A percentile compares a stretch with the other conserved stretches of the same genome.
Evolutionary conservation across 2,888 invertebrate genomes (phyloP).

Genomic region (Nomada fabriciana): DNA sequence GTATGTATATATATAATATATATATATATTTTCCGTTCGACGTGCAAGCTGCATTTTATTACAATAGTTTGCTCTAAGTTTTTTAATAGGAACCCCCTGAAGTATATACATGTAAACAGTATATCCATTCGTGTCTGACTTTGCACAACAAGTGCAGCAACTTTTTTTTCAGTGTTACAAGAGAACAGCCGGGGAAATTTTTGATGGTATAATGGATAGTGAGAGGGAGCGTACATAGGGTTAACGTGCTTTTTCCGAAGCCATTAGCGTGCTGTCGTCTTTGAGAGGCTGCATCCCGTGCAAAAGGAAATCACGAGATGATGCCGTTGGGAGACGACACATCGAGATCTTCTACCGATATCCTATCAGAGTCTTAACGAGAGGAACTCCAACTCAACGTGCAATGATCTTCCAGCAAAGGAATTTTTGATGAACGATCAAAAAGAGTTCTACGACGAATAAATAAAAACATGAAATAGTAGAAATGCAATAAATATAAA

Average conservation of each 20-base stretch:
- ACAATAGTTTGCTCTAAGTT: constrained; percentile 70
- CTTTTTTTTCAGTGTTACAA: constrained; percentile 8
- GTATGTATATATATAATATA: neutral
- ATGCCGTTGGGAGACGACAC: neutral
- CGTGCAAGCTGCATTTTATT: constrained; percentile 68
- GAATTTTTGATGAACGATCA: constrained; percentile 5
- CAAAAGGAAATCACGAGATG: constrained; percentile 10
- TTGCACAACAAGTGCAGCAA: constrained; percentile 29
- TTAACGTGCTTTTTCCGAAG: constrained; percentile 27
- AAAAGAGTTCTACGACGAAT: constrained; percentile 1
- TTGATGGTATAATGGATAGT: neutral
- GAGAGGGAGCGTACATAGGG: neutral
- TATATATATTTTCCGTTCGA: constrained; percentile 42
- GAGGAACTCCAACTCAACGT: constrained; percentile 20
- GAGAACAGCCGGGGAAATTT: constrained; percentile 43
- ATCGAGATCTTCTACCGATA: constrained; percentile 23
- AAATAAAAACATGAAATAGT: constrained; percentile 19
- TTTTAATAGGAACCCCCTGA: constrained; percentile 66
- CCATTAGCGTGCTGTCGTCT: constrained; percentile 5
- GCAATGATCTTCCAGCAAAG: constrained; percentile 6
- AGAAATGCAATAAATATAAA: constrained; percentile 26
- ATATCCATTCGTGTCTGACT: constrained; percentile 45
- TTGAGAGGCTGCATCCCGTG: constrained; percentile 7
- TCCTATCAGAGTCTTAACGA: constrained; percentile 7
- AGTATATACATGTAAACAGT: neutral